A percentile compares a stretch with the other conserved stretches of the same genome.
Conservation (phyloP, 2,888 invertebrate genomes). For the Cerceris rybyensis region DNA sequence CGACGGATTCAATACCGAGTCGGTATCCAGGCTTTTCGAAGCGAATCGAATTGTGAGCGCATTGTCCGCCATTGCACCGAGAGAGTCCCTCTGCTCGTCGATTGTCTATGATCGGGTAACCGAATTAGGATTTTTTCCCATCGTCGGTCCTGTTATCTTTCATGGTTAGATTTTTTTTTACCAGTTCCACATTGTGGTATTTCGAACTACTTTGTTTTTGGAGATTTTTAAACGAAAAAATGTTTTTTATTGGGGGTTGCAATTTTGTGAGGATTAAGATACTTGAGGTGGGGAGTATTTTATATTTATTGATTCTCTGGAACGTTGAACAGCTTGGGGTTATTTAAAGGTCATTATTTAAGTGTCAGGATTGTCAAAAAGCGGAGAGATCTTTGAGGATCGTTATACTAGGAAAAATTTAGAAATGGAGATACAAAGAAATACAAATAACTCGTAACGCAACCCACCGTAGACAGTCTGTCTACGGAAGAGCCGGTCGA, state of each 20-base stretch:
- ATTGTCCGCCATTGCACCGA: constrained; percentile 47
- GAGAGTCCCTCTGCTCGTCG: constrained; percentile 6
- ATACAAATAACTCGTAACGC: constrained; percentile 38
- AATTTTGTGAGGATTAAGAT: no score
- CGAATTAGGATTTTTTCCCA: constrained; percentile 33
- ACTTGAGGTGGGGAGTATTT: no score
- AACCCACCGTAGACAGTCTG: constrained; percentile 58
- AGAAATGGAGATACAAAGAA: constrained; percentile 10
- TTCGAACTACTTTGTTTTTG: not conserved
- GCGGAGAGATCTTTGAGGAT: no score
- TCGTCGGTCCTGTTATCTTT: not conserved
- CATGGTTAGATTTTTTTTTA: constrained; percentile 5
- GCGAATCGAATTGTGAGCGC: constrained; percentile 9
- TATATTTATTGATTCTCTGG: no score
- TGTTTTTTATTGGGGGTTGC: no score
- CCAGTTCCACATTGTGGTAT: not conserved
- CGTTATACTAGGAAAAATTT: not conserved
- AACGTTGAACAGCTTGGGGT: no score
- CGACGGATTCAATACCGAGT: constrained; percentile 52
- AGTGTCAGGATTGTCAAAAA: no score
- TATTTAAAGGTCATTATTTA: no score
- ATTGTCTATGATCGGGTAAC: constrained; percentile 55
- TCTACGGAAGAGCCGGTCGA: constrained; percentile 62
- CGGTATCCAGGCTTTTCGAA: constrained; percentile 19
- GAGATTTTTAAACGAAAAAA: not conserved